Percentiles rank a stretch among this genome's conserved stretches.
These are phyloP conservation scores for Spisula subtruncata DNA, from an alignment of 2,888 invertebrate genomes.

Conservation along the genomic window DNA sequence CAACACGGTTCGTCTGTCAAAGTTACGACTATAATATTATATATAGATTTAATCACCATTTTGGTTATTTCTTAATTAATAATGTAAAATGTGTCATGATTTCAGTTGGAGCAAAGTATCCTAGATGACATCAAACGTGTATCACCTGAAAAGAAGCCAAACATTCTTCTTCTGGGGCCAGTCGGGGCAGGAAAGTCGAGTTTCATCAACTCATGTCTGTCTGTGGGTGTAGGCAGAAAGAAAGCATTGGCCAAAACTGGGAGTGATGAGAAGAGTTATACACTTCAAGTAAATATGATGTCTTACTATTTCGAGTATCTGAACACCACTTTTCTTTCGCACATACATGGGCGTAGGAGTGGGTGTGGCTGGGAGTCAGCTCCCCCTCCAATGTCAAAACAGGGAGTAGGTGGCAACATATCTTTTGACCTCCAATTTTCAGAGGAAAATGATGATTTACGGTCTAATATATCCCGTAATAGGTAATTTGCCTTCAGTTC, in stretches of 20 bases:
- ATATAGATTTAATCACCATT: too few relatives aligned
- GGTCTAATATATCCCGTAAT: too few relatives aligned
- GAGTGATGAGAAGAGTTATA: not conserved
- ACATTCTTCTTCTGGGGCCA: not conserved
- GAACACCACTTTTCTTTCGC: not conserved
- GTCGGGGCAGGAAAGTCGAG: slow-evolving; percentile 39
- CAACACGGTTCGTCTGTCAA: too few relatives aligned
- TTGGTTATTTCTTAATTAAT: too few relatives aligned
- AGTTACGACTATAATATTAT: too few relatives aligned
- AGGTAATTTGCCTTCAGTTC: too few relatives aligned
- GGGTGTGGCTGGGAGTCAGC: not conserved
- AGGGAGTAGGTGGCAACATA: too few relatives aligned
- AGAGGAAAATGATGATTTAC: too few relatives aligned
- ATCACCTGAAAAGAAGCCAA: not conserved
- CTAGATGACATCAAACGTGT: not conserved
- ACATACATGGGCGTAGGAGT: not conserved
- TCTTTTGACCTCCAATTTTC: too few relatives aligned
- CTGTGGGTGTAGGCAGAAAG: slow-evolving; percentile 15
- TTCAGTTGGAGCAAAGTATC: slow-evolving; percentile 9
- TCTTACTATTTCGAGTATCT: too few relatives aligned
- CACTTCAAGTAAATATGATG: not conserved
- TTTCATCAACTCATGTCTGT: not conserved
- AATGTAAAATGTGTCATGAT: too few relatives aligned
- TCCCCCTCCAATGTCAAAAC: not conserved
- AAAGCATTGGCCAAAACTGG: slow-evolving; percentile 9